phyloP scores from a whole-genome alignment of 2,888 invertebrate genomes.

The Dyspetes luteomarginatus region DNA sequence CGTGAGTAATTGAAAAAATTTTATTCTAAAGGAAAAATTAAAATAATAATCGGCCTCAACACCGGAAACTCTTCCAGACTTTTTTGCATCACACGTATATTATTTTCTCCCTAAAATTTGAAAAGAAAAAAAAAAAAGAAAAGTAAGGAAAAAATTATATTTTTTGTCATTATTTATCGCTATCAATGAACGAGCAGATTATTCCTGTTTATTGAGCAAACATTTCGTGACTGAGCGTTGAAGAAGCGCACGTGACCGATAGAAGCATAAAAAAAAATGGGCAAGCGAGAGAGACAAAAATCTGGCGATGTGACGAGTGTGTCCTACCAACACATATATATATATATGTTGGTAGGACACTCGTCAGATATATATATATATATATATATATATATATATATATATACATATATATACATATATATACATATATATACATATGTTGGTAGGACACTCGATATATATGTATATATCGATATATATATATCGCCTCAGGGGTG shows the following conservation, averaged over 20 bases:
- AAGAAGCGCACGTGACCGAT: constrained; percentile 47
- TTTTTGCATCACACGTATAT: too few relatives aligned
- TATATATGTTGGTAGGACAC: neutral
- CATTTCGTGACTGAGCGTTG: constrained; percentile 42
- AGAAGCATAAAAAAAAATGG: neutral
- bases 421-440: too few relatives aligned
- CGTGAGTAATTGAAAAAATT: constrained; percentile 36
- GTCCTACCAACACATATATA: neutral
- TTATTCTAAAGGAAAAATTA: too few relatives aligned
- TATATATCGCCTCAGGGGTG: constrained; percentile 14
- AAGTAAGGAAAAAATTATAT: constrained; percentile 35
- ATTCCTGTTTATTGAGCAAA: constrained; percentile 66
- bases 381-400: neutral
- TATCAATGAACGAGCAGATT: constrained; percentile 59
- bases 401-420: too few relatives aligned
- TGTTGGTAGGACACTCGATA: too few relatives aligned
- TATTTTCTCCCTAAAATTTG: too few relatives aligned
- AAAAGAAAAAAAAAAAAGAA: neutral
- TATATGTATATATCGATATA: neutral
- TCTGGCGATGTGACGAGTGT: neutral
- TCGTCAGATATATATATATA: neutral
- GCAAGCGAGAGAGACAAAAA: neutral
- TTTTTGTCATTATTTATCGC: constrained; percentile 36
- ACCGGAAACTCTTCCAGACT: constrained; percentile 17
- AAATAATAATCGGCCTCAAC: too few relatives aligned